Evolutionary conservation across 2,888 invertebrate genomes (phyloP), one percentile per base, ranked within the genome.

Genomic region (Timema cristinae): DNA sequence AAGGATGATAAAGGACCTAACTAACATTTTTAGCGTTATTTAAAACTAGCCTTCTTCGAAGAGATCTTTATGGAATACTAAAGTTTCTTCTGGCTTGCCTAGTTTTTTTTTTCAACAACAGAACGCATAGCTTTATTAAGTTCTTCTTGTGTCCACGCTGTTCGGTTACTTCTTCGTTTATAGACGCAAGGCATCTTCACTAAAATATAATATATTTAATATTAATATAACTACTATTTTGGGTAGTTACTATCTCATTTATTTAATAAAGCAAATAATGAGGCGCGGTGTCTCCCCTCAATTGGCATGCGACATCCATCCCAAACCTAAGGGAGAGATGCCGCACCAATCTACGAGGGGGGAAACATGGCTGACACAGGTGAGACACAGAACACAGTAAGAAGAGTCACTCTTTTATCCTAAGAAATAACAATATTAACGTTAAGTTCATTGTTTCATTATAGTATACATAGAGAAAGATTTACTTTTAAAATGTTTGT

Each of bases 401-500:
- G 61, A 61, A 13, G 13, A 61, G 10, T 32, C 32, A 48, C 13
- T 7, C 10, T 47, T 0, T 32, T 63, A 48, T 32, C 63, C 8
- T 63, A 63, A 11, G 13, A 63, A 63, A 63, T 32, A 5, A 48
- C 63, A 63, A 63, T 8, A 68, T 15, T 52, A 9, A 13, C 11
- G 7, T 47, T 32, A 16, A 54, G 50, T 67, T 47, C 52, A 77
- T 56, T 82, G 81, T 78, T 83, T 80, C 78, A 73, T 66, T 52
- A 56, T 16, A 50, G 11, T 16, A n/a, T 16, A 52, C 13, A 11
- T 15, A 6, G 52, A 49, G 49, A 50, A 2, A 48, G 32, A 67
- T 15, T 50, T 67, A 67, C 67, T 16, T 67, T 11, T 7, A 50
- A n/a, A 16, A 15, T 51, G 11, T 67, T 8, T 10, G 47, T 6